Base-by-base conservation (phyloP, 2,113 vertebrate genomes). In the Dinomys branickii region DNA sequence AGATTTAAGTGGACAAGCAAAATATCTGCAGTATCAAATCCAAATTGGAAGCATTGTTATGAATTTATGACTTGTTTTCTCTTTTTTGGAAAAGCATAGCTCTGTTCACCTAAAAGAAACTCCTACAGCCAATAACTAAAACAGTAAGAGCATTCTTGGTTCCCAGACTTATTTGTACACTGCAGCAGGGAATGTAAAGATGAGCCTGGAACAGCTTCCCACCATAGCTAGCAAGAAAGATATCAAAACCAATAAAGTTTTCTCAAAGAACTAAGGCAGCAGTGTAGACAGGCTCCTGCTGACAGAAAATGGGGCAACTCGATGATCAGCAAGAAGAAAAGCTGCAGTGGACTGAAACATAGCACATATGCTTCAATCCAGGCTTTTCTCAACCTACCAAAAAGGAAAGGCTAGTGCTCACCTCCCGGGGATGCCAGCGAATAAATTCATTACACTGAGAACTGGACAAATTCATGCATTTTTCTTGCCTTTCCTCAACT, bases 361-460 rank as follows among this genome's bases (percentile, higher is more conserved):
- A 69, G 44, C 61, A 89, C 84, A 69, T 78, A 26, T 33, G 3
- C 24, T 52, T 85, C 78, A 61, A 14, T n/a, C 16, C 16, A n/a
- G 12, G n/a, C 41, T 33, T 84, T 83, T 52, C 61, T 67, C 61
- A 30, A 20, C 41, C 50, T 65, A 22, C 33, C 3, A 16, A 56
- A 80, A 73, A 78, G 33, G 10, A 90, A 89, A 41, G 41, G 20
- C 20, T 20, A 77, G 3, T 41, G 13, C 61, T 71, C 56, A 56
- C 44, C 44, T 80, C 38, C 13, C 35, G 13, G 71, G 30, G 59
- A 84, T 87, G 35, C 58, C 58, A 44, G 9, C 13, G 17, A 67
- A 85, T 35, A 50, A 6, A 77, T 61, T 93, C 30, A 69, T 78
- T 88, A 44, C 86, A 87, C 61, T 91, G 91, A 80, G 93, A 94